A percentile compares a stretch with the other conserved stretches of the same genome.
Evolutionary conservation across 2,888 invertebrate genomes (phyloP).

Genomic region (Andrena trimmerana): DNA sequence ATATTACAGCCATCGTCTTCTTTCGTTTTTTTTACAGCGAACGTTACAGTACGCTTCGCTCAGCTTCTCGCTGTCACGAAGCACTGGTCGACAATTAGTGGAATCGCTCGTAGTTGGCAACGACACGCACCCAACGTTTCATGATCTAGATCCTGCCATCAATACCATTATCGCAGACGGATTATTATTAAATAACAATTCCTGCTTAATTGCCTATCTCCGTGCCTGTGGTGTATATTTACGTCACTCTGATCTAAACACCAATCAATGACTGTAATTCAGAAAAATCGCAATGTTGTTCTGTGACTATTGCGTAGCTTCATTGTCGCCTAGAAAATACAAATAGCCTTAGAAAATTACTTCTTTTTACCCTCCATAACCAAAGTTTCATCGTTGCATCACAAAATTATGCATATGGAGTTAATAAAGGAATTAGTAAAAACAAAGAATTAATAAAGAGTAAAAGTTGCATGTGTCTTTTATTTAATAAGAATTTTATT

Average conservation of each 20-base stretch:
- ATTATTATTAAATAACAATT: conserved; percentile 33
- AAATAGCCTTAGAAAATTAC: too few relatives aligned
- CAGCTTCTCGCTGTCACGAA: conserved; percentile 1
- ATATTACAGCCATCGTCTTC: conserved; percentile 6
- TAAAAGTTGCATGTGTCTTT: too few relatives aligned
- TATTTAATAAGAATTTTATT: too few relatives aligned
- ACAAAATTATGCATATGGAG: too few relatives aligned
- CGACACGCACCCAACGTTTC: conserved; percentile 22
- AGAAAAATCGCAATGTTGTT: too few relatives aligned
- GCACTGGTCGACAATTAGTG: conserved; percentile 18
- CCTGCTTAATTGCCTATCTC: conserved; percentile 26
- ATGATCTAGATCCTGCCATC: conserved; percentile 37
- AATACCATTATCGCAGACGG: conserved; percentile 15
- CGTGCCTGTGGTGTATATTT: conserved; percentile 3
- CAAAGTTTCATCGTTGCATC: too few relatives aligned
- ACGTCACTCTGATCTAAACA: neutral
- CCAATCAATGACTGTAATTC: too few relatives aligned
- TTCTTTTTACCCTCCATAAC: too few relatives aligned
- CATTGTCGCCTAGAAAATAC: too few relatives aligned
- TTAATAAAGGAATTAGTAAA: too few relatives aligned
- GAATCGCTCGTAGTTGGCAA: conserved; percentile 9
- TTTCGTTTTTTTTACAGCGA: neutral
- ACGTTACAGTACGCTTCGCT: neutral
- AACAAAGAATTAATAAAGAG: too few relatives aligned
- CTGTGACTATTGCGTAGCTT: too few relatives aligned